Evolutionary conservation across 2,797 vertebrate species (phyloP).

Genomic region (Sebastes trivittatus): DNA sequence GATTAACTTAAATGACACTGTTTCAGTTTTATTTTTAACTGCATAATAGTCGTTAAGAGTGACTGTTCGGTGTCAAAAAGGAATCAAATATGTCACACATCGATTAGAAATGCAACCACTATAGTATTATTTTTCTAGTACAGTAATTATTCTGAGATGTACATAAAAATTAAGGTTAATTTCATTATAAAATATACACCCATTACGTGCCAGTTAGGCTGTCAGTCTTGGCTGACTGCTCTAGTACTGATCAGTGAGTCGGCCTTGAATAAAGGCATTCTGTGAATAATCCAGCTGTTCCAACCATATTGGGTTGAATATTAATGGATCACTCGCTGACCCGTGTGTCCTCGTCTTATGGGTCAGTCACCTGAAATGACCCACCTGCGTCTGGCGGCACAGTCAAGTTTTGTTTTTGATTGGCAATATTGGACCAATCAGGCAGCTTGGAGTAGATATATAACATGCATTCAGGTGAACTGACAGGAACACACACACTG

Average conservation of each 20-base stretch:
- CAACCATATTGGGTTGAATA: background rate
- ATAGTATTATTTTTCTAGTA: background rate
- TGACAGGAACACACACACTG: constrained; percentile 47
- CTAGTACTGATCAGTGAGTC: background rate
- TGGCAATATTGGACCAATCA: constrained; percentile 20
- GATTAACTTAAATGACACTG: background rate
- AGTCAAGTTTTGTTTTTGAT: background rate
- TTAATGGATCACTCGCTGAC: background rate
- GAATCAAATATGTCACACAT: background rate
- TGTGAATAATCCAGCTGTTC: constrained; percentile 28
- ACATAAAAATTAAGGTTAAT: background rate
- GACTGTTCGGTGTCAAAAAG: background rate
- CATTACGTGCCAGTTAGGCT: background rate
- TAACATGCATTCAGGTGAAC: constrained; percentile 15
- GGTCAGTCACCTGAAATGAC: constrained; percentile 1
- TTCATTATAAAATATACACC: background rate
- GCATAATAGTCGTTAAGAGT: background rate
- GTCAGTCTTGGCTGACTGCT: background rate
- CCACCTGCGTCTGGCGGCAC: background rate
- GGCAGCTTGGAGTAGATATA: constrained; percentile 34
- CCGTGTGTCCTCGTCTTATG: background rate
- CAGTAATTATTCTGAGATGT: background rate
- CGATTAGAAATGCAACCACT: background rate
- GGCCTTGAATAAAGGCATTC: background rate
- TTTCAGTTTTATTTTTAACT: background rate